Evolutionary conservation across 2,113 vertebrate species (phyloP), one percentile per base, ranked within the genome.

Genomic region (Erythrocercus mccallii): DNA sequence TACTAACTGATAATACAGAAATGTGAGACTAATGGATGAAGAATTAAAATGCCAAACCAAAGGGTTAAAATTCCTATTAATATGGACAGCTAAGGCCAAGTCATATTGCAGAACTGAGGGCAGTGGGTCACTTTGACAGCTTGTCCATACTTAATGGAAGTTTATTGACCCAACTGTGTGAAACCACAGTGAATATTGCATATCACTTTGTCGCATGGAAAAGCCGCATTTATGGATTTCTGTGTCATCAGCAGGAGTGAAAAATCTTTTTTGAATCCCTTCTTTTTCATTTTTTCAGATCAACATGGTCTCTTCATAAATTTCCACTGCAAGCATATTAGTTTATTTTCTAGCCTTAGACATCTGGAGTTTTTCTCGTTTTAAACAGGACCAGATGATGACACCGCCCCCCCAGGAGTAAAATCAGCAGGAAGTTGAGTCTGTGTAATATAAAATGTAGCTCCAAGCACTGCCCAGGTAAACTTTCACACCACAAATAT

Each of bases 21-120:
- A 99, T 79, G 96, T 97, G 98, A 99, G 96, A 98, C 98, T 99
- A 99, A 99, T 99, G 98, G 99, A 98, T 91, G 51, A 88, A 76
- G 98, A 98, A 98, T 98, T 97, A 98, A 98, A 98, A 97, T 95
- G 97, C 97, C 97, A 97, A 97, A 97, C 95, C 95, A 96, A 97
- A 95, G 97, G 92, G 97, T 95, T 97, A 98, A 97, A 98, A 98
- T 97, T 97, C 97, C 96, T 98, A 98, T 98, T 98, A 98, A 98
- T 98, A 98, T 94, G 96, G 97, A 97, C 97, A 97, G 97, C 95
- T 79, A 90, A 97, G 98, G 98, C 98, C 98, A 96, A 96, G 90
- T 88, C 95, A 97, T 97, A 98, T 77, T 95, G 97, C 94, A 86
- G 83, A 97, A 94, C 95, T 64, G 97, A 97, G 98, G 98, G 98